Conservation (phyloP, 2,797 vertebrate species). For the Onychomys arenicola region DNA sequence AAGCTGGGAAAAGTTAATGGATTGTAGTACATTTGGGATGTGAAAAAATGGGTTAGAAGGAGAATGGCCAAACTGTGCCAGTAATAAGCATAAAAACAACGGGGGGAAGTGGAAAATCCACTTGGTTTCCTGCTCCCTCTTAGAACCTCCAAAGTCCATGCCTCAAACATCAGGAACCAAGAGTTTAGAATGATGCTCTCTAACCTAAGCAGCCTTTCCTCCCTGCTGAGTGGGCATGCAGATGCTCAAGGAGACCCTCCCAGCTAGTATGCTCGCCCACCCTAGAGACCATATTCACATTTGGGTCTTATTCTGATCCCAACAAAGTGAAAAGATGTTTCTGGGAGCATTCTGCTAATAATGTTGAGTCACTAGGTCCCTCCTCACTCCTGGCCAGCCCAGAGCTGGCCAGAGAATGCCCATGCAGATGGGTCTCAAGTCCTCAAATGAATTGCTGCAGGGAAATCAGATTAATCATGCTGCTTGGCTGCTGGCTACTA, state of each 20-base stretch:
- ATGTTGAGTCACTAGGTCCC: not conserved
- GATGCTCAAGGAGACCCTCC: not conserved
- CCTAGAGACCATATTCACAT: not conserved
- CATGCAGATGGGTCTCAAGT: not conserved
- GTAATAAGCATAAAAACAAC: not conserved
- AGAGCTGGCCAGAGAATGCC: not conserved
- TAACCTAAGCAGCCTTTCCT: not conserved
- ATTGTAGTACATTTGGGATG: not conserved
- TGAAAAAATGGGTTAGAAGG: not conserved
- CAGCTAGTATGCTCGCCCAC: not conserved
- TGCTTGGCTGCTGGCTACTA: not conserved
- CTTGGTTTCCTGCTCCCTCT: not conserved
- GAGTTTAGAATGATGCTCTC: not conserved
- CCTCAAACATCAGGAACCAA: not conserved
- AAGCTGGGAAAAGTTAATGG: not conserved
- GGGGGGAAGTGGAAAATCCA: not conserved
- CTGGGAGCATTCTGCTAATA: not conserved
- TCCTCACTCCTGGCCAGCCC: not conserved
- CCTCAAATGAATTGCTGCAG: not conserved
- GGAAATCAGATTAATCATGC: not conserved
- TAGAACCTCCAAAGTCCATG: not conserved
- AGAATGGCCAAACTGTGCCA: rapidly evolving
- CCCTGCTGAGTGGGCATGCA: not conserved
- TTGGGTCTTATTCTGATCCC: not conserved
- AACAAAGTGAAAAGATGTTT: not conserved